Evolutionary conservation across 92 coral and sea anemone species (phyloP).

Genomic region (Montipora capitata): DNA sequence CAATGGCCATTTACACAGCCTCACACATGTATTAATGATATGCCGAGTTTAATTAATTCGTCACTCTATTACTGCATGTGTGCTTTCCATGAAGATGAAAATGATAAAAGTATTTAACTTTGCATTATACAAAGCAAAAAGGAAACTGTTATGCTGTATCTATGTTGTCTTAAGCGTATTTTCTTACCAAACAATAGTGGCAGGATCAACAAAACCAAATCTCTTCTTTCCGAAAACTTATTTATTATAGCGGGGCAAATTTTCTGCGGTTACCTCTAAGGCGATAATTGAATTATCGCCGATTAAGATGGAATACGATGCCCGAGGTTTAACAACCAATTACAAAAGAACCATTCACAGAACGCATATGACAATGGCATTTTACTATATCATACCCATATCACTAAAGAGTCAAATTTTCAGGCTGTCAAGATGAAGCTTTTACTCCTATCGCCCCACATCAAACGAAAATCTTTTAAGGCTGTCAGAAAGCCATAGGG

Average conservation of each 20-base stretch:
- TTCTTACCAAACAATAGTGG: conserved; percentile 56
- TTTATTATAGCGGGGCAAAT: neutral
- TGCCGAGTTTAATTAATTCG: conserved; percentile 77
- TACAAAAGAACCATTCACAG: neutral
- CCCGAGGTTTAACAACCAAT: conserved; percentile 32
- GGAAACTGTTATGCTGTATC: neutral
- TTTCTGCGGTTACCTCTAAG: conserved; percentile 33
- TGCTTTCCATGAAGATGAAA: conserved; percentile 62
- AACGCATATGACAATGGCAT: neutral
- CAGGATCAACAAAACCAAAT: conserved; percentile 32
- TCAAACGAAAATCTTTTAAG: neutral
- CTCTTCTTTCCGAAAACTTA: conserved; percentile 5
- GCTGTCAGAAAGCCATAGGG: conserved; percentile 9
- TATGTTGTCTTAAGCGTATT: conserved; percentile 40
- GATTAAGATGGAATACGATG: conserved; percentile 48
- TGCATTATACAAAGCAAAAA: conserved; percentile 55
- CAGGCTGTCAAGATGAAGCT: conserved; percentile 22
- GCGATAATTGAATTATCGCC: conserved; percentile 59
- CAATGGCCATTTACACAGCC: conserved; percentile 60
- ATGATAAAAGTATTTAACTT: conserved; percentile 79
- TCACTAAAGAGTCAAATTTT: neutral
- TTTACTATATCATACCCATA: neutral
- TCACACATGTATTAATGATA: conserved; percentile 52
- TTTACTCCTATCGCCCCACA: neutral
- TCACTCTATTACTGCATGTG: conserved; percentile 57